Conservation (phyloP, 2,113 vertebrate genomes). For the Tachuris rubrigastra region DNA sequence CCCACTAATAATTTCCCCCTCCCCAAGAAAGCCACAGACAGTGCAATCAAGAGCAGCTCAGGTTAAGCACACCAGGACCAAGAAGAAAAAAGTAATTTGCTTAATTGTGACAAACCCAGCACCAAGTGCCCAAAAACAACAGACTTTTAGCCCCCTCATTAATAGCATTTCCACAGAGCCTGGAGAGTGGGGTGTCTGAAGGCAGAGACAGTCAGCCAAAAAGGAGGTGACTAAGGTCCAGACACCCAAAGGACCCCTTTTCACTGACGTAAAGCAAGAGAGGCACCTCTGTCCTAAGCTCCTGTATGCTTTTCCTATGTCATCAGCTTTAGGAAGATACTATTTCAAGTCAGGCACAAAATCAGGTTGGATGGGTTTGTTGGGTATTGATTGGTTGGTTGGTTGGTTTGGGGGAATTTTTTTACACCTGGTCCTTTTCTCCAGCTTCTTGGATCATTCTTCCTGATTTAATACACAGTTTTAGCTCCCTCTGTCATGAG, state of each 20-base stretch:
- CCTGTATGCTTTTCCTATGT: background rate
- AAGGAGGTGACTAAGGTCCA: background rate
- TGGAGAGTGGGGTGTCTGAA: background rate
- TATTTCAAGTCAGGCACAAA: background rate
- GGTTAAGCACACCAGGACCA: background rate
- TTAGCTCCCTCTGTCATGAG: background rate
- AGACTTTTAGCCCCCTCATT: background rate
- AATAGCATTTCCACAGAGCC: background rate
- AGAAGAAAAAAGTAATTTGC: background rate
- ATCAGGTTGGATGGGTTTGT: background rate
- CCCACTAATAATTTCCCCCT: background rate
- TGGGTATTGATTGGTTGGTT: background rate
- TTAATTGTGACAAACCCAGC: background rate
- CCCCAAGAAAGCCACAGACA: background rate
- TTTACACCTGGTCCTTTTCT: background rate
- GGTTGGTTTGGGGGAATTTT: too few species aligned
- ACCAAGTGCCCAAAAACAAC: background rate
- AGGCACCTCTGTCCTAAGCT: background rate
- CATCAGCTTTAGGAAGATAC: background rate
- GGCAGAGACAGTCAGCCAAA: background rate
- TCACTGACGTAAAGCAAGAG: background rate
- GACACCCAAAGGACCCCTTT: background rate
- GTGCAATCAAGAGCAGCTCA: background rate
- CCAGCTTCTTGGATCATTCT: background rate
- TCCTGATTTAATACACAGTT: background rate